phyloP scores from a whole-genome alignment of 2,113 vertebrate genomes.

The Hydropotes inermis region DNA sequence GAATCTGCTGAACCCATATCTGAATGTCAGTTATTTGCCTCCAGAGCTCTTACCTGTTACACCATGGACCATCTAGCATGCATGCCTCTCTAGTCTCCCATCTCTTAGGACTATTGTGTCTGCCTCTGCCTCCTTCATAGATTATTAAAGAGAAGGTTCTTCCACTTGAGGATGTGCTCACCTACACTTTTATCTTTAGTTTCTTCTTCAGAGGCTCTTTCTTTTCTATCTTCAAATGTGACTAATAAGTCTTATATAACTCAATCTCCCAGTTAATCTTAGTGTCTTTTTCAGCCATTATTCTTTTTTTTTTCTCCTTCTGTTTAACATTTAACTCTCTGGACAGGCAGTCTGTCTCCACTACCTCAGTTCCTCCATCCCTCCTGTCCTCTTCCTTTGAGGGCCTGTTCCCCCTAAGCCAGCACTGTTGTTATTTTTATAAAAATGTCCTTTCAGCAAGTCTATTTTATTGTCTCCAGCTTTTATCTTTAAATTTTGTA shows the following conservation, averaged over 20 bases:
- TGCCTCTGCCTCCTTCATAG: not conserved
- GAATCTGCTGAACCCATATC: not conserved
- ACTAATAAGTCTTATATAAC: not conserved
- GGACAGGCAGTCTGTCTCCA: not conserved
- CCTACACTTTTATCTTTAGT: not conserved
- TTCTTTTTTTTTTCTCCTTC: not conserved
- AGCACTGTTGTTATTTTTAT: not conserved
- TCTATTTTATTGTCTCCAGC: not conserved
- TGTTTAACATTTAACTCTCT: not conserved
- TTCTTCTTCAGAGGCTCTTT: not conserved
- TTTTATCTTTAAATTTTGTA: not conserved
- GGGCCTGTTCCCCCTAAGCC: not conserved
- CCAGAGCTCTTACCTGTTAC: not conserved
- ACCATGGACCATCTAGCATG: fast-evolving
- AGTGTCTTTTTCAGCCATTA: not conserved
- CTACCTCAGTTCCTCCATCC: not conserved
- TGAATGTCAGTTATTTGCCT: not conserved
- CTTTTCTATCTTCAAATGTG: not conserved
- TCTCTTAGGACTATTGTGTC: not conserved
- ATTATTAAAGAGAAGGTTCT: not conserved
- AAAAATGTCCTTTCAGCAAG: not conserved
- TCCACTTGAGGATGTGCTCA: fast-evolving
- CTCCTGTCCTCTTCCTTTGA: not conserved
- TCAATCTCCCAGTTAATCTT: not conserved
- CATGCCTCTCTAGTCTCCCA: not conserved